Evolutionary conservation across 2,888 invertebrate species (phyloP).

Genomic region (Hydroisotoma schaefferi): DNA sequence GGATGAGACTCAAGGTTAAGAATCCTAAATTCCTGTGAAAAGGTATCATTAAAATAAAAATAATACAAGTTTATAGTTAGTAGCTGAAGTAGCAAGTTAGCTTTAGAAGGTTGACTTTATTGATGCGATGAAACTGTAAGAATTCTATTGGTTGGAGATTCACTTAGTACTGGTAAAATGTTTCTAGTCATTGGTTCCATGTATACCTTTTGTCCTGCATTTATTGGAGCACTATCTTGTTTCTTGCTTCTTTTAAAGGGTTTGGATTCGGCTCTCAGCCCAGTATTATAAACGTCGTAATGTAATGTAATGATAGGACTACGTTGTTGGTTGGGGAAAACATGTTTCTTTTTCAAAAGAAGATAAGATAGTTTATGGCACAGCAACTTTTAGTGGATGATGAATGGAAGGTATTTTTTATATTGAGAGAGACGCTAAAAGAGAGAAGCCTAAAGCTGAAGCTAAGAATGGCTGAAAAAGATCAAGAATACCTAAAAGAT

Average conservation of each 20-base stretch:
- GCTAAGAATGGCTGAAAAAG: slow-evolving; percentile 2
- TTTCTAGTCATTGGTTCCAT: neutral
- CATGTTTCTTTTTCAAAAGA: slow-evolving; percentile 6
- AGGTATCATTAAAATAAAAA: too few species aligned
- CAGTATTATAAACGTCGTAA: too few species aligned
- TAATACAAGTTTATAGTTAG: too few species aligned
- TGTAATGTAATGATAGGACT: too few species aligned
- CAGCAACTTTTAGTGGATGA: slow-evolving; percentile 10
- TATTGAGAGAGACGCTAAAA: slow-evolving; percentile 4
- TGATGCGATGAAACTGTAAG: too few species aligned
- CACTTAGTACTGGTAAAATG: neutral
- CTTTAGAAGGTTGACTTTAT: too few species aligned
- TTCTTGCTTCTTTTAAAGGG: too few species aligned
- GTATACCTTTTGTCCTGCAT: slow-evolving; percentile 2
- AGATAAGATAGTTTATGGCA: slow-evolving; percentile 13
- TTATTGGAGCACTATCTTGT: neutral
- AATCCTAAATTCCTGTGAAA: too few species aligned
- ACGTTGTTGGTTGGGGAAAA: too few species aligned
- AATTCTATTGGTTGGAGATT: neutral
- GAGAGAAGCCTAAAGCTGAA: slow-evolving; percentile 14
- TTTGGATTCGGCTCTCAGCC: too few species aligned
- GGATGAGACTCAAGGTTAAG: slow-evolving; percentile 10
- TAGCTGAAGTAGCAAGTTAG: too few species aligned
- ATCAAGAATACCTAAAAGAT: slow-evolving; percentile 9
- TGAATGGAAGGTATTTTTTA: slow-evolving; percentile 13